phyloP scores from a whole-genome alignment of 2,888 invertebrate genomes.

The Apocheima hispidaria region DNA sequence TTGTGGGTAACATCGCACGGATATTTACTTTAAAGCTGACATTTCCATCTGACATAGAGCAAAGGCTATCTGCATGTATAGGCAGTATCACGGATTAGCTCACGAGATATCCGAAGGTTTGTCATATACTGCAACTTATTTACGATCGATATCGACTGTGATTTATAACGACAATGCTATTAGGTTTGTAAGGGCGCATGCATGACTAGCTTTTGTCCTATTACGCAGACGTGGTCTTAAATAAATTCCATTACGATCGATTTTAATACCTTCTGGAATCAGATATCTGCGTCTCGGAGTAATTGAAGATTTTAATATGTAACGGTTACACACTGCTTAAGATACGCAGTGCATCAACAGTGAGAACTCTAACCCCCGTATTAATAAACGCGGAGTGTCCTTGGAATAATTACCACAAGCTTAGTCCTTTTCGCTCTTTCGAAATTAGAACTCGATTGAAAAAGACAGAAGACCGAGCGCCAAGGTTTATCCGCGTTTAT shows the following conservation, averaged over 20 bases:
- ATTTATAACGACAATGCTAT: constrained; percentile 76
- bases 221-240: constrained; percentile 41
- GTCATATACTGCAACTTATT: constrained; percentile 78
- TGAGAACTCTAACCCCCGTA: too few relatives aligned
- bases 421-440: too few relatives aligned
- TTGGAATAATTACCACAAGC: too few relatives aligned
- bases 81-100: constrained; percentile 46
- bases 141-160: constrained; percentile 76
- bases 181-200: constrained; percentile 59
- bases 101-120: constrained; percentile 54
- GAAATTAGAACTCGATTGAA: too few relatives aligned
- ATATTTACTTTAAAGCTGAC: constrained; percentile 61
- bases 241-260: constrained; percentile 33
- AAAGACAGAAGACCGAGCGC: too few relatives aligned
- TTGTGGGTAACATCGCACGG: constrained; percentile 53
- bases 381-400: too few relatives aligned
- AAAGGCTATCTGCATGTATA: constrained; percentile 64
- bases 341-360: not conserved
- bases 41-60: constrained; percentile 65
- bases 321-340: not conserved
- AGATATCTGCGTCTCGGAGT: constrained; percentile 27
- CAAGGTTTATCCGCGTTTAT: too few relatives aligned
- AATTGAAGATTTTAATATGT: constrained; percentile 9
- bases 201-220: constrained; percentile 56
- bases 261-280: constrained; percentile 41